Percentiles rank a stretch among this genome's conserved stretches.
phyloP scores from a whole-genome alignment of 2,797 vertebrate species.

The Falco novaeseelandiae region DNA sequence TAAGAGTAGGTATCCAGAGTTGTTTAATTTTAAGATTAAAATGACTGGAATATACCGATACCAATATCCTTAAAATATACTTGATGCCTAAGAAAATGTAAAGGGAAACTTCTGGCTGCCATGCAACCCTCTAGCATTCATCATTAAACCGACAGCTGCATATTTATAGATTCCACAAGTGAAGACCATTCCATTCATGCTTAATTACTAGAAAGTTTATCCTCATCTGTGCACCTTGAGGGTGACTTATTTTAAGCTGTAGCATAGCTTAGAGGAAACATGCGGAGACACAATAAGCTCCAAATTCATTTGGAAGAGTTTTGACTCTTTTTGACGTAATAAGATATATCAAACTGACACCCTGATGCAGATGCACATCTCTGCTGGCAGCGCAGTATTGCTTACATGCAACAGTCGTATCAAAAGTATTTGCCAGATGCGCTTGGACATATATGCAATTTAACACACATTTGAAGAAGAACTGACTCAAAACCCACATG shows the following conservation, averaged over 20 bases:
- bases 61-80: neutral
- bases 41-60: neutral
- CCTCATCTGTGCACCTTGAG: neutral
- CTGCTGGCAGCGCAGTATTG: neutral
- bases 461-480: neutral
- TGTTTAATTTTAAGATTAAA: neutral
- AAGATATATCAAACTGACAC: neutral
- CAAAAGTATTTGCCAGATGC: neutral
- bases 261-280: neutral
- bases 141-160: neutral
- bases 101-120: neutral
- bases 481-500: neutral
- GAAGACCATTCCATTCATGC: neutral
- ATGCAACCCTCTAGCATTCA: neutral
- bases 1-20: neutral
- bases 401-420: neutral
- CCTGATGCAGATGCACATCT: neutral
- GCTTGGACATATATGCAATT: neutral
- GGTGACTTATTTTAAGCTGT: neutral
- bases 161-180: neutral
- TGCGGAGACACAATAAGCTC: neutral
- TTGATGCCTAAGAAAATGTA: neutral
- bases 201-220: constrained; percentile 2
- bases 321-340: constrained; percentile 2
- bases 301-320: constrained; percentile 19